Conservation (phyloP, 2,113 vertebrate species). For the Bolborhynchus lineola region DNA sequence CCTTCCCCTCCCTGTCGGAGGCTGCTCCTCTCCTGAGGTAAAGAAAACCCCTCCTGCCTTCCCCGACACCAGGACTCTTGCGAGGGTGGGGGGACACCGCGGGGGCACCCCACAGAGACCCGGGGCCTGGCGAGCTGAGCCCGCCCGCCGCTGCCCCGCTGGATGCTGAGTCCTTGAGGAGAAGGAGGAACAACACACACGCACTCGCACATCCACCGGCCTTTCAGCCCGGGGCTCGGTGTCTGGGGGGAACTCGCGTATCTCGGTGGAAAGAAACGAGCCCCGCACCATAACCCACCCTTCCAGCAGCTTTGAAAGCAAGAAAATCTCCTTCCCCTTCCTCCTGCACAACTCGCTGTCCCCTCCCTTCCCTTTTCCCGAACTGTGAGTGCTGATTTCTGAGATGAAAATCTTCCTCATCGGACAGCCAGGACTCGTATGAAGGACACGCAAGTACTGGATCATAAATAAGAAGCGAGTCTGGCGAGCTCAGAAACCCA, state of each 20-base stretch:
- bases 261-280: conserved; percentile 24
- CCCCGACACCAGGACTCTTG: conserved; percentile 16
- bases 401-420: conserved; percentile 63
- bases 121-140: conserved; percentile 19
- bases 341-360: conserved; percentile 47
- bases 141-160: background rate
- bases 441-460: conserved; percentile 60
- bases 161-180: conserved; percentile 35
- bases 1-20: conserved; percentile 63
- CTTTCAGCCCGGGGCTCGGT: background rate
- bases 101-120: conserved; percentile 5
- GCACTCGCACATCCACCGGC: background rate
- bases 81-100: conserved; percentile 43
- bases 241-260: background rate
- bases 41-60: conserved; percentile 33
- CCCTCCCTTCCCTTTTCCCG: conserved; percentile 32
- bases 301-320: conserved; percentile 33
- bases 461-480: conserved; percentile 67
- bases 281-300: conserved; percentile 31
- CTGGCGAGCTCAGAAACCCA: conserved; percentile 64
- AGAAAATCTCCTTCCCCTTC: conserved; percentile 62
- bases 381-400: conserved; percentile 57
- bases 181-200: background rate
- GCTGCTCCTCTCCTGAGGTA: conserved; percentile 69
- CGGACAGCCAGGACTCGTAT: conserved; percentile 54